Evolutionary conservation across 2,797 vertebrate species (phyloP).

Genomic region (Calcarius lapponicus): DNA sequence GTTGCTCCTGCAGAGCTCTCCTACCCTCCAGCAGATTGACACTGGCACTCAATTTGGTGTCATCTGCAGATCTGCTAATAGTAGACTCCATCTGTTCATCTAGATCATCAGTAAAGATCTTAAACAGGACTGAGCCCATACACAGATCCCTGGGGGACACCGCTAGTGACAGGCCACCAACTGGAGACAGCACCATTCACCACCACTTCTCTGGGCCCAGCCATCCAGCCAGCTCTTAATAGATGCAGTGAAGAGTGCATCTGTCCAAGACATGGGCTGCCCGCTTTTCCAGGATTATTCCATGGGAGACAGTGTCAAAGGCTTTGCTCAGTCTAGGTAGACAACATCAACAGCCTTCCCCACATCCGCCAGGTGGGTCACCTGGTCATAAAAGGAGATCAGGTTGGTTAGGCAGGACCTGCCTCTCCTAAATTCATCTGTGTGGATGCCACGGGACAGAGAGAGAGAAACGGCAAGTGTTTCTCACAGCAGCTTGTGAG

Average conservation of each 20-base stretch:
- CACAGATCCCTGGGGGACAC: not conserved
- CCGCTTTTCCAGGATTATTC: not conserved
- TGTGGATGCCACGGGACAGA: not conserved
- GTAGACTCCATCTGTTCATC: rapidly evolving
- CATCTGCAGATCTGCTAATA: not conserved
- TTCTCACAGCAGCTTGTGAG: not conserved
- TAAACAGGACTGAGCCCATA: not conserved
- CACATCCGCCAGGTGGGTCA: too few species aligned
- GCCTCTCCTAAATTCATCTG: not conserved
- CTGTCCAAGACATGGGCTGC: not conserved
- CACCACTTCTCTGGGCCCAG: rapidly evolving
- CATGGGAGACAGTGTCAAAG: not conserved
- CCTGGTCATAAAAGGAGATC: not conserved
- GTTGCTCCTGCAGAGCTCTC: not conserved
- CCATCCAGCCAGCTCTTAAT: not conserved
- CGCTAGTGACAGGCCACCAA: not conserved
- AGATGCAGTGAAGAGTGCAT: rapidly evolving
- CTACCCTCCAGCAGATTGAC: not conserved
- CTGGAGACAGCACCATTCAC: not conserved
- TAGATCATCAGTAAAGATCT: not conserved
- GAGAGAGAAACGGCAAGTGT: not conserved
- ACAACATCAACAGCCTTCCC: not conserved
- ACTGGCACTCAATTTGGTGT: not conserved
- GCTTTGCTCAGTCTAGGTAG: not conserved
- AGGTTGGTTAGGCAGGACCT: not conserved